These are phyloP conservation scores for Diogma glabrata DNA, from an alignment of 2,888 invertebrate genomes.

Conservation along the genomic window DNA sequence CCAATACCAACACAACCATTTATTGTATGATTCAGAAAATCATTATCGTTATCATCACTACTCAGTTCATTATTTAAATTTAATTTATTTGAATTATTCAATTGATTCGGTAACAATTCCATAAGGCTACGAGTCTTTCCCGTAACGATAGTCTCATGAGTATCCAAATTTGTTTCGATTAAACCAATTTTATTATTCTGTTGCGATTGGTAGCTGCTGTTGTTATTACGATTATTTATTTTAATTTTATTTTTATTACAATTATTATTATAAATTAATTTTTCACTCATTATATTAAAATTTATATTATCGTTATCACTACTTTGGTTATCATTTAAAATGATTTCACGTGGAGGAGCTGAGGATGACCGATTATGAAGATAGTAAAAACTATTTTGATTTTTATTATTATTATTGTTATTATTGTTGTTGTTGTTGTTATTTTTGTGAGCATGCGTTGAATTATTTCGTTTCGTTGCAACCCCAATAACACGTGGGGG, in stretches of 20 bases:
- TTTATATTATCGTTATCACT: not conserved
- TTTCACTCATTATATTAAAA: constrained; percentile 6
- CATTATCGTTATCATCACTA: constrained; percentile 15
- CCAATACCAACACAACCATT: constrained; percentile 19
- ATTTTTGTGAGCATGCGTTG: constrained; percentile 18
- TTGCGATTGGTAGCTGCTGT: no score
- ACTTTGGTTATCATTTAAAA: no score
- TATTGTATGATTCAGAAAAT: not conserved
- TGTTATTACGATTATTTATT: no score
- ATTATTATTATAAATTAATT: constrained; percentile 1
- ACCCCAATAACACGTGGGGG: constrained; percentile 41
- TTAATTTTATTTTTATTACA: no score
- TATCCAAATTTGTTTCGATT: constrained; percentile 84
- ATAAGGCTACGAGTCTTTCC: constrained; percentile 55
- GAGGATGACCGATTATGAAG: constrained; percentile 17
- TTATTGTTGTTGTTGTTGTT: constrained; percentile 7
- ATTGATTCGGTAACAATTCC: constrained; percentile 37
- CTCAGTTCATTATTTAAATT: constrained; percentile 18
- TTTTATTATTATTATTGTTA: constrained; percentile 1
- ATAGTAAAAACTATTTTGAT: constrained; percentile 24
- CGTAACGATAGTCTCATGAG: constrained; percentile 51
- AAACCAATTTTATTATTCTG: constrained; percentile 49
- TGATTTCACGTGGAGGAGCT: no score
- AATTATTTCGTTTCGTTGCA: constrained; percentile 34
- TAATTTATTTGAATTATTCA: not conserved